phyloP scores from a whole-genome alignment of 1,140 invertebrate genomes.

The Brachystomella parvula region DNA sequence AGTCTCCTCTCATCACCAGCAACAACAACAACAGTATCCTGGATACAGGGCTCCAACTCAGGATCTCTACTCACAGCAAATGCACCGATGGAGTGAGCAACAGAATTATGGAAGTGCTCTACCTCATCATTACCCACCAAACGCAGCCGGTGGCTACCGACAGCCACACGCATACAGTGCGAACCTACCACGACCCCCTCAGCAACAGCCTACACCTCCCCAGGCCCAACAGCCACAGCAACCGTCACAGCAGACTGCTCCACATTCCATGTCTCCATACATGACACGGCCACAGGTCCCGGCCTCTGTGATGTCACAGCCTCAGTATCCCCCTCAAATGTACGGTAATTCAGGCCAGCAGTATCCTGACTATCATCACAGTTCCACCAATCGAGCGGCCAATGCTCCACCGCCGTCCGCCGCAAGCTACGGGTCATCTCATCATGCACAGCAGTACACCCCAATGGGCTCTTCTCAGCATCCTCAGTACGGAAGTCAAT shows the following conservation, averaged over 20 bases:
- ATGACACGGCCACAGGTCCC: constrained; percentile 44
- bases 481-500: constrained; percentile 36
- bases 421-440: constrained; percentile 16
- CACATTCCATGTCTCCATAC: constrained; percentile 43
- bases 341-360: constrained; percentile 34
- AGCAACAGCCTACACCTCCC: constrained; percentile 24
- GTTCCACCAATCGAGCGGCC: constrained; percentile 15
- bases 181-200: constrained; percentile 27
- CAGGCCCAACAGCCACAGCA: constrained; percentile 29
- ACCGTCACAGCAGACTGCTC: constrained; percentile 32
- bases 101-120: constrained; percentile 40
- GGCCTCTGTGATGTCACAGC: constrained; percentile 43
- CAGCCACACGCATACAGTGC: constrained; percentile 35
- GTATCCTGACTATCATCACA: constrained; percentile 38
- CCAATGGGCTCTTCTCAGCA: constrained; percentile 25
- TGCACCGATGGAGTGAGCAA: constrained; percentile 43
- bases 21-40: constrained; percentile 45
- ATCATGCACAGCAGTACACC: constrained; percentile 33
- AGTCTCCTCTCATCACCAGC: constrained; percentile 12
- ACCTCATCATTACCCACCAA: constrained; percentile 38
- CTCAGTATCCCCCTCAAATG: constrained; percentile 41
- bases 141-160: constrained; percentile 30
- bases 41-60: constrained; percentile 38
- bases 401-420: constrained; percentile 14
- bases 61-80: constrained; percentile 33